Conservation (phyloP, 2,888 invertebrate genomes). For the Mantis religiosa region DNA sequence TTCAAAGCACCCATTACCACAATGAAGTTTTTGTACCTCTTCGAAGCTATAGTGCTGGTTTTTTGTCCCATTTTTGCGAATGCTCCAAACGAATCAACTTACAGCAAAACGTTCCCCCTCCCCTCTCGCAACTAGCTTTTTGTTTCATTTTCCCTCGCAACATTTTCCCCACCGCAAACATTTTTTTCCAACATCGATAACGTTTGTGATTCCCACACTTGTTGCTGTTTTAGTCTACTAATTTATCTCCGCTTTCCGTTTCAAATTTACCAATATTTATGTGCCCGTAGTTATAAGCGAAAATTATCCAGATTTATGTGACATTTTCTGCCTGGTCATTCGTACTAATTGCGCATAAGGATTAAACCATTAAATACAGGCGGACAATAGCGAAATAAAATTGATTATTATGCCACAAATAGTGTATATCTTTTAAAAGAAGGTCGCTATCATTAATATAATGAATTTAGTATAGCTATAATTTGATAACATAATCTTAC, state of each 20-base stretch:
- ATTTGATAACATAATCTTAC: too few species aligned
- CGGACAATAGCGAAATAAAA: neutral
- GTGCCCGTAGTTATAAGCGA: neutral
- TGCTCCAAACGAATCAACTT: neutral
- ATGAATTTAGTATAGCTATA: neutral
- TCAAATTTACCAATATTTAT: neutral
- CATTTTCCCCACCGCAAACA: neutral
- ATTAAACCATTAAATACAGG: neutral
- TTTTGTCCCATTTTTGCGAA: neutral
- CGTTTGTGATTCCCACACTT: neutral
- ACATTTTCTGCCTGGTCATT: neutral
- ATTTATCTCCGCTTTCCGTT: neutral
- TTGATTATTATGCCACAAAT: neutral
- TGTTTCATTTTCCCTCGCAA: neutral
- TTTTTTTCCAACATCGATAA: neutral
- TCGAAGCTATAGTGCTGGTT: neutral
- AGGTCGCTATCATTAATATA: neutral
- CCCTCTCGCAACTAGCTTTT: neutral
- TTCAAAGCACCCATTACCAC: neutral
- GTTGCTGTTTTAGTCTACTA: neutral
- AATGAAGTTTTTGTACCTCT: neutral
- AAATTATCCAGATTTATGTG: neutral
- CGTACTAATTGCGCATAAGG: neutral
- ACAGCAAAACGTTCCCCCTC: neutral
- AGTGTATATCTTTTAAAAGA: neutral